These are phyloP conservation scores for Barypeithes pellucidus DNA, from an alignment of 2,888 invertebrate genomes.

Conservation along the genomic window DNA sequence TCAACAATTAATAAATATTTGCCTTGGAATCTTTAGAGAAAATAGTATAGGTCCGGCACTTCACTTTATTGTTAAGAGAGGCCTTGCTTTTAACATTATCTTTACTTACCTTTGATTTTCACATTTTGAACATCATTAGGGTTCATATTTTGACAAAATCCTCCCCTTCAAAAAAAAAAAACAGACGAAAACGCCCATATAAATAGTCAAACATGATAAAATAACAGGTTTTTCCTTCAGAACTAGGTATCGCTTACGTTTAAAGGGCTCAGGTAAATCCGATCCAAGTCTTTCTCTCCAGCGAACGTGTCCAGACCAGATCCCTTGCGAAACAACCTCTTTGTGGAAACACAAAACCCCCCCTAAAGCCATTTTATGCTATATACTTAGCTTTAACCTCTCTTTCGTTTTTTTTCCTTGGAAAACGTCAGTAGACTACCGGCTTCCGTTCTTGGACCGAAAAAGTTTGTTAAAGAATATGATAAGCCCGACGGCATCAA, in stretches of 20 bases:
- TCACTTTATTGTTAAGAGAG: too few relatives aligned
- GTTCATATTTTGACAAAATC: too few relatives aligned
- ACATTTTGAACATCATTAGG: too few relatives aligned
- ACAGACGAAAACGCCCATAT: not conserved
- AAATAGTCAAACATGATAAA: slow-evolving; percentile 8
- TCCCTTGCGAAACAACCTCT: slow-evolving; percentile 43
- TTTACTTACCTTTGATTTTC: too few relatives aligned
- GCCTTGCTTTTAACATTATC: too few relatives aligned
- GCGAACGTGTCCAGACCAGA: slow-evolving; percentile 46
- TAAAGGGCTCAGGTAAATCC: slow-evolving; percentile 42
- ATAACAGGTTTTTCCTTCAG: slow-evolving; percentile 13
- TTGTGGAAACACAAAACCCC: slow-evolving; percentile 49
- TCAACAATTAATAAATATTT: too few relatives aligned
- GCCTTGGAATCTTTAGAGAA: too few relatives aligned
- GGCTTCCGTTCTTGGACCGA: slow-evolving; percentile 31
- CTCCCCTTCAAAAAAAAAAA: not conserved
- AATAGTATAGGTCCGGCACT: too few relatives aligned
- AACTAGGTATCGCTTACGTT: slow-evolving; percentile 26
- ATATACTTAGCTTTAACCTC: slow-evolving; percentile 45
- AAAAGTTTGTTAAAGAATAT: slow-evolving; percentile 39
- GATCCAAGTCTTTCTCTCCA: slow-evolving; percentile 38
- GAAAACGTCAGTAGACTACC: slow-evolving; percentile 38
- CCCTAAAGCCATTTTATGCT: slow-evolving; percentile 49
- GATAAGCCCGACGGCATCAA: slow-evolving; percentile 32
- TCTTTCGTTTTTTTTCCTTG: slow-evolving; percentile 34